Evolutionary conservation across 2,888 invertebrate species (phyloP), one percentile per base, ranked within the genome.

Genomic region (Mamestra brassicae): DNA sequence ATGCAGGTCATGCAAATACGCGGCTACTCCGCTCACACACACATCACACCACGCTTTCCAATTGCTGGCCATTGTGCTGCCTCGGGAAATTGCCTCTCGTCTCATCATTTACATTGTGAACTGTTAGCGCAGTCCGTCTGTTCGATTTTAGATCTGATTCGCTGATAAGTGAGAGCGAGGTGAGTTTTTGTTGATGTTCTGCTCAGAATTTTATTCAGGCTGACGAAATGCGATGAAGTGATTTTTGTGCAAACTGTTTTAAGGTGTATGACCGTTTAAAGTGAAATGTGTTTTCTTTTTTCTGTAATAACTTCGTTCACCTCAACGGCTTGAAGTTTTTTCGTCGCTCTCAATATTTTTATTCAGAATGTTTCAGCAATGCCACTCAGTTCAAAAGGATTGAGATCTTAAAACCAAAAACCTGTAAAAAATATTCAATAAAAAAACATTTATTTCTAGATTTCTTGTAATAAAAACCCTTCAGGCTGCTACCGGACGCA

Each of bases 1-100:
- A 89, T 92, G 92, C 93, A 92, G 91, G 83, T 89, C 91, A 93
- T 94, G 93, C 93, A 92, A 94, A 94, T 95, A 89, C 78, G 79
- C 76, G 85, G 81, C 86, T 85, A 91, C 89, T 86, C 89, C 88
- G 88, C 90, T 89, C 91, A 90, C 90, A 88, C 90, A 90, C 88
- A 90, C 88, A 89, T 91, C 89, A 88, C 90, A 90, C 89, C 85
- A 86, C 85, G 92, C 93, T 94, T 94, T 94, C 93, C 92, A 93
- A 90, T 90, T 89, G 89, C 88, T 86, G 73, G 76, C 88, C 87
- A 90, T 88, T 91, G 85, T 87, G 74, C 76, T 86, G 84, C 84
- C 76, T 85, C 81, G 81, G 86, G 88, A 89, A 86, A 86, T 72
- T 84, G 80, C 71, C 71, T 82, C 86, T 80, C 65, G 88, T 86